Evolutionary conservation across 2,797 vertebrate species (phyloP).

Genomic region (Octomys mimax): DNA sequence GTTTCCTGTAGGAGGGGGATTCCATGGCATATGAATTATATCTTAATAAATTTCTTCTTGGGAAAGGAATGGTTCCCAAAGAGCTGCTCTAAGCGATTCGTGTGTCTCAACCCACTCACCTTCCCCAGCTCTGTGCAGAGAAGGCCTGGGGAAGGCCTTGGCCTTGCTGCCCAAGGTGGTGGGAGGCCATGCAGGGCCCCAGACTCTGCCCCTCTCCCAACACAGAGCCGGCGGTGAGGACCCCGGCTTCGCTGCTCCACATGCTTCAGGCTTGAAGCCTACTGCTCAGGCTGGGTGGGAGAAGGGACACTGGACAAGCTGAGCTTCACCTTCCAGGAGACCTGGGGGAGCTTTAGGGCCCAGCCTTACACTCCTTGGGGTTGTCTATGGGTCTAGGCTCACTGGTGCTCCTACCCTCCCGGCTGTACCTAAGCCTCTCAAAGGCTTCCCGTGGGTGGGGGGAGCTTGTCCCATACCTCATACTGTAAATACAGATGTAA

Average conservation of each 20-base stretch:
- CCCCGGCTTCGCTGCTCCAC: too few relatives aligned
- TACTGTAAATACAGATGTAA: conserved; percentile 82
- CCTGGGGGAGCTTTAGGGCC: fast-evolving
- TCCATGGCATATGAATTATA: fast-evolving
- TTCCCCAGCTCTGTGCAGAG: not conserved
- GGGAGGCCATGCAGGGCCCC: not conserved
- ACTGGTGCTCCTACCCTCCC: not conserved
- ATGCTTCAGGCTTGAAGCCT: not conserved
- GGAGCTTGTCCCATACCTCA: not conserved
- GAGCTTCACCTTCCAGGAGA: not conserved
- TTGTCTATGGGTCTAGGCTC: not conserved
- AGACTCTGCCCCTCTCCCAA: not conserved
- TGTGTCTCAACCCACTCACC: fast-evolving
- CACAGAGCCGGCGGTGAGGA: not conserved
- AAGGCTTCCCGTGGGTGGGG: fast-evolving
- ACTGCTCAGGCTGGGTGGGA: not conserved
- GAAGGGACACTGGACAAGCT: fast-evolving
- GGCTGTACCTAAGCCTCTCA: not conserved
- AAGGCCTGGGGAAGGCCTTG: not conserved
- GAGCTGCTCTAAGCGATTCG: fast-evolving
- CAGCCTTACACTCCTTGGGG: not conserved
- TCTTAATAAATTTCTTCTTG: not conserved
- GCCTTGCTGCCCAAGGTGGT: not conserved
- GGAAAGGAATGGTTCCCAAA: not conserved
- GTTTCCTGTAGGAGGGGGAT: not conserved